A percentile compares a stretch with the other conserved stretches of the same genome.
These are phyloP conservation scores for Lepidochrysops patricia DNA, from an alignment of 2,888 invertebrate species.

Conservation along the genomic window DNA sequence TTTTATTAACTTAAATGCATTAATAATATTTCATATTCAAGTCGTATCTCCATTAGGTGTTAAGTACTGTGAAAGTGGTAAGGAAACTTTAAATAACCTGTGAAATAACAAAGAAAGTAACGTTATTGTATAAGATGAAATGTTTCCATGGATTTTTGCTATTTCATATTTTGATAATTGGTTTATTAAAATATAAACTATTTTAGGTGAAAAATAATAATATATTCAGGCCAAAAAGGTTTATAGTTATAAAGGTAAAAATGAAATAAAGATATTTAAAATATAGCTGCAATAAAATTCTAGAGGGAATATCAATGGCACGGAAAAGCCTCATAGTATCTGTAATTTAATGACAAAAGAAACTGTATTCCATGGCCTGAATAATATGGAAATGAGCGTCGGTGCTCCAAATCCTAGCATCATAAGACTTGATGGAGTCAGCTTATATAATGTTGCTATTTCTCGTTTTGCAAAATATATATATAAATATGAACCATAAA, in stretches of 20 bases:
- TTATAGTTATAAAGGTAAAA: background rate
- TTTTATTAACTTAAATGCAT: background rate
- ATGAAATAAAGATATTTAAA: background rate
- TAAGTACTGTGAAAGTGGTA: no score
- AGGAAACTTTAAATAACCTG: no score
- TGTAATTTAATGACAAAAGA: slow-evolving; percentile 26
- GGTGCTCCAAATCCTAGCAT: slow-evolving; percentile 30
- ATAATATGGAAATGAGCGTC: slow-evolving; percentile 38
- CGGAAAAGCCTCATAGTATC: background rate
- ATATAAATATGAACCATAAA: slow-evolving; percentile 2
- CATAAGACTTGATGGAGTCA: slow-evolving; percentile 29
- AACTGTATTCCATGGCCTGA: slow-evolving; percentile 28
- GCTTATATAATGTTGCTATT: slow-evolving; percentile 1
- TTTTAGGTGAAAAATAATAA: no score
- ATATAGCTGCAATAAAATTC: background rate
- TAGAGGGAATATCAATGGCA: background rate
- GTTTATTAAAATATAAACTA: no score
- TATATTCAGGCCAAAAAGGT: background rate
- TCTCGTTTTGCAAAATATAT: background rate
- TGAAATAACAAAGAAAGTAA: no score
- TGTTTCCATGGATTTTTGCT: no score
- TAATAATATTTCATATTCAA: no score
- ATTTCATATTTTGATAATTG: no score
- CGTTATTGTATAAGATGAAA: no score
- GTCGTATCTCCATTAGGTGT: no score